A percentile compares a stretch with the other conserved stretches of the same genome.
These are phyloP conservation scores for Neoniphon sammara DNA, from an alignment of 2,797 vertebrate genomes.

Conservation along the genomic window DNA sequence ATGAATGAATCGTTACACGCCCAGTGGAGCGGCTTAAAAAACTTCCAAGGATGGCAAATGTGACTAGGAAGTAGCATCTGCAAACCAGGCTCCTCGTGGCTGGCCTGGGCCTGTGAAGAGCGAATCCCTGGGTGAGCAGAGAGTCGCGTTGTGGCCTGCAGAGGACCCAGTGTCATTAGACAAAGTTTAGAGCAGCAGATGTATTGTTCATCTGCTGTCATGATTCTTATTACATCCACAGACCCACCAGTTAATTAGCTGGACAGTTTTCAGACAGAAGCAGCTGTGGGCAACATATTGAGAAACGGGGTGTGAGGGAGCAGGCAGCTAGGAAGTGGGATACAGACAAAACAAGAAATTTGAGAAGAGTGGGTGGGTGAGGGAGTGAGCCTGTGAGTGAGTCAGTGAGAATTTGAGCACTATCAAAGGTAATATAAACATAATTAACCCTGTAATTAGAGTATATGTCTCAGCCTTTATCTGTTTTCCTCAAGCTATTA, in stretches of 20 bases:
- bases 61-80: constrained; percentile 25
- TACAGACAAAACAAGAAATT: constrained; percentile 53
- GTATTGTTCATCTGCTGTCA: constrained; percentile 79
- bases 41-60: constrained; percentile 5
- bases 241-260: constrained; percentile 79
- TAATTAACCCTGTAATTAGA: constrained; percentile 78
- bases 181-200: constrained; percentile 76
- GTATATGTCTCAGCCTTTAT: constrained; percentile 71
- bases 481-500: constrained; percentile 69
- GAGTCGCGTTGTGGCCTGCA: constrained; percentile 41
- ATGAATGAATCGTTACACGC: too few species aligned
- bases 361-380: constrained; percentile 57
- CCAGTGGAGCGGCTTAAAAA: not conserved
- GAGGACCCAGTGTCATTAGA: constrained; percentile 65
- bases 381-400: constrained; percentile 38
- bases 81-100: constrained; percentile 39
- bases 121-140: constrained; percentile 42
- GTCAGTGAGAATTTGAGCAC: constrained; percentile 60
- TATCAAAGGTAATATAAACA: constrained; percentile 76
- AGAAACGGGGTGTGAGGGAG: constrained; percentile 68
- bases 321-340: constrained; percentile 50
- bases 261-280: constrained; percentile 79
- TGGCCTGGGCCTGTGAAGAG: constrained; percentile 29
- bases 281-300: constrained; percentile 82
- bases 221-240: constrained; percentile 73